Evolutionary conservation across 2,888 invertebrate genomes (phyloP).

Genomic region (Drosophila anceps): DNA sequence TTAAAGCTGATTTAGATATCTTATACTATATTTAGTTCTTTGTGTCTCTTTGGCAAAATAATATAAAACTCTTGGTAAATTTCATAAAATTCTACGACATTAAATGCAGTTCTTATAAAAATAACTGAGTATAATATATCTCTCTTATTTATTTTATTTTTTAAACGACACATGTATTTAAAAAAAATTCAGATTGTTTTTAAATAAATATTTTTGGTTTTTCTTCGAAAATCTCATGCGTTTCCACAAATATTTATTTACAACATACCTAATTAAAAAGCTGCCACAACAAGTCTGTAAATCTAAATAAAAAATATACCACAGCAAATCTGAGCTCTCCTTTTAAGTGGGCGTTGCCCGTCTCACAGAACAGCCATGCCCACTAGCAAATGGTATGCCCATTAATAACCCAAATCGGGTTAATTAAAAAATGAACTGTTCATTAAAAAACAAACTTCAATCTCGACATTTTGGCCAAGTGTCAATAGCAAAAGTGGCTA

Average conservation of each 20-base stretch:
- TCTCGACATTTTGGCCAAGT: conserved; percentile 46
- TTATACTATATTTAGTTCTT: not conserved
- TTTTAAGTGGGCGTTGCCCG: not conserved
- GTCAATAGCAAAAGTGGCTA: conserved; percentile 68
- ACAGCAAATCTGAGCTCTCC: not conserved
- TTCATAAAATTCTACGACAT: no score
- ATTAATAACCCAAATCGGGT: conserved; percentile 44
- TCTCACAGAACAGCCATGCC: not conserved
- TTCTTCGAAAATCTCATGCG: not conserved
- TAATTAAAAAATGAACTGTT: conserved; percentile 34
- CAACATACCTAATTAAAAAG: not conserved
- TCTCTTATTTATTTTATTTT: no score
- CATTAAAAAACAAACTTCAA: conserved; percentile 18
- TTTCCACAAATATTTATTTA: not conserved
- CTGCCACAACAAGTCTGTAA: not conserved
- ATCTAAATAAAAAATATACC: no score
- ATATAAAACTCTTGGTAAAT: no score
- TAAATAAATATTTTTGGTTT: no score
- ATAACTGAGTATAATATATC: no score
- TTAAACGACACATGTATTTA: no score
- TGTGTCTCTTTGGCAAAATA: not conserved
- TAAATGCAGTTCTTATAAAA: no score
- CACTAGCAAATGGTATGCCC: conserved; percentile 5
- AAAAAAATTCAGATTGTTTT: no score
- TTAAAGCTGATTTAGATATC: not conserved